Evolutionary conservation across 2,888 invertebrate genomes (phyloP), one percentile per base, ranked within the genome.

Genomic region (Spatulosminthurus flaviceps): DNA sequence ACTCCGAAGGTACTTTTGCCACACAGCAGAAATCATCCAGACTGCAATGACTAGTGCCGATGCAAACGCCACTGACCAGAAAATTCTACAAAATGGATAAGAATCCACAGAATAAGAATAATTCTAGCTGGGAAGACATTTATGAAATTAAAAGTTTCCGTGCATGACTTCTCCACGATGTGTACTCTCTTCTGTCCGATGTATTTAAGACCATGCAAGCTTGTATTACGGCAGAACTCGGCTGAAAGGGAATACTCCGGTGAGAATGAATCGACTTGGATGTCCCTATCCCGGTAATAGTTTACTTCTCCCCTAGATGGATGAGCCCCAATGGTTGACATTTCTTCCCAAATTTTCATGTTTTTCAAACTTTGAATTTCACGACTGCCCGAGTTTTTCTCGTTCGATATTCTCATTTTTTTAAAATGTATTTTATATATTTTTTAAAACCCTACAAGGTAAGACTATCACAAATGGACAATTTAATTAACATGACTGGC

Each of bases 171-270:
- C 74, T 80, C 80, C 1, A 60, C 61, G 7, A 81, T n/a, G 60
- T 84, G 83, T 0, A 83, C 79, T 41, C 78, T 69, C 21, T 26
- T 60, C 34, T 84, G 81, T 0, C 81, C 83, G 29, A 84, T 60
- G 51, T 82, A 83, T 13, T 81, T 81, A 16, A 84, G 67, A 13
- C 84, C 84, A 76, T 84, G 84, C 0, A 84, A 70, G 51, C 79
- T 80, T 11, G 81, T 82, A 34, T 81, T 81, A 13, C 60, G 22
- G 26, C 81, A 83, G 72, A 83, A 84, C 21, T 82, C 79, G 7
- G 78, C 75, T 0, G 82, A 34, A 1, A 75, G 24, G 11, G 77
- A 74, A 41, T 77, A 75, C 7, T 78, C 80, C 5, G 21, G 11
- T 4, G 9, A 5, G 5, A 42, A 22, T 13, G 22, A n/a, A 26